Percentiles rank a stretch among this genome's conserved stretches.
Evolutionary conservation across 2,888 invertebrate species (phyloP).

Genomic region (Epistrophella euchroma): DNA sequence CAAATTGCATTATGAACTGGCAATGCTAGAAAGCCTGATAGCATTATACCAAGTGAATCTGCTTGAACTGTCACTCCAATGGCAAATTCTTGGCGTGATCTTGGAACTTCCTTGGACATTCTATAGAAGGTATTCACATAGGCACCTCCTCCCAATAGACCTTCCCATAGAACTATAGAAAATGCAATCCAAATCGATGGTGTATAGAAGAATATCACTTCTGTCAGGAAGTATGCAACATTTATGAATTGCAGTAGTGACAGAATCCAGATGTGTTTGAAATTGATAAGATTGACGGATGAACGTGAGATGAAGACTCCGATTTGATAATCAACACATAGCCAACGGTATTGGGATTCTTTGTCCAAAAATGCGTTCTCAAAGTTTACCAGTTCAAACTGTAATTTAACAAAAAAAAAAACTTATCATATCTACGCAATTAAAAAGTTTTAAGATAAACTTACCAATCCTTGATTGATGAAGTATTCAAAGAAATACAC

Average conservation of each 20-base stretch:
- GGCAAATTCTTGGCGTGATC: slow-evolving; percentile 86
- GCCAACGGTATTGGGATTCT: slow-evolving; percentile 90
- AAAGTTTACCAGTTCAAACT: slow-evolving; percentile 92
- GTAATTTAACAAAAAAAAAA: slow-evolving; percentile 76
- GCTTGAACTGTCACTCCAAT: slow-evolving; percentile 90
- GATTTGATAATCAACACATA: slow-evolving; percentile 68
- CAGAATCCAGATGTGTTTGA: slow-evolving; percentile 92
- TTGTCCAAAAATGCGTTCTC: slow-evolving; percentile 86
- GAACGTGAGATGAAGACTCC: slow-evolving; percentile 73
- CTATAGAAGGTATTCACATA: slow-evolving; percentile 94
- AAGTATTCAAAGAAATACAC: slow-evolving; percentile 94
- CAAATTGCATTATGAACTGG: slow-evolving; percentile 91
- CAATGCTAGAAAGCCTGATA: slow-evolving; percentile 90
- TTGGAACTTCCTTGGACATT: slow-evolving; percentile 87
- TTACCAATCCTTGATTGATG: slow-evolving; percentile 93
- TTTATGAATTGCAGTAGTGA: slow-evolving; percentile 88
- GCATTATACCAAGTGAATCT: slow-evolving; percentile 90
- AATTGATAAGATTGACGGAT: slow-evolving; percentile 88
- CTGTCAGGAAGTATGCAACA: slow-evolving; percentile 86
- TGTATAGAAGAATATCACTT: slow-evolving; percentile 87
- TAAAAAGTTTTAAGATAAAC: slow-evolving; percentile 74
- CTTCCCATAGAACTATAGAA: slow-evolving; percentile 89
- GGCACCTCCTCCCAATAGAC: slow-evolving; percentile 90
- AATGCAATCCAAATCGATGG: slow-evolving; percentile 88
- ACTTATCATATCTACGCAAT: background rate